phyloP scores from a whole-genome alignment of 2,113 vertebrate species.

The Chelonoidis abingdonii region DNA sequence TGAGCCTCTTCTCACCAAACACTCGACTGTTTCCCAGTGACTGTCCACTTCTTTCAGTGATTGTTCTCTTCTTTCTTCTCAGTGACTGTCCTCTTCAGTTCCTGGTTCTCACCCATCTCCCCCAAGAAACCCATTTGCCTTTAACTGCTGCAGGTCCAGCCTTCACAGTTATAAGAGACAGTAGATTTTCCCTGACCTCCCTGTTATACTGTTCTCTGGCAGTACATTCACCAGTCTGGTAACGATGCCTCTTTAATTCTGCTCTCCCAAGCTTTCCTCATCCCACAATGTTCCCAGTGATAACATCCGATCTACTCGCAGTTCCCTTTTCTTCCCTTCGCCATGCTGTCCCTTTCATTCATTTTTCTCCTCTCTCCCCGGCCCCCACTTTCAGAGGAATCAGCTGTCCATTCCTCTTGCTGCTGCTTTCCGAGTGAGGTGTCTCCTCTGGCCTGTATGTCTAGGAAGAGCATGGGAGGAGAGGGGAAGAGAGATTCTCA shows the following conservation, averaged over 20 bases:
- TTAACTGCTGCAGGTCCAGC: background rate
- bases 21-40: accelerated
- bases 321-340: background rate
- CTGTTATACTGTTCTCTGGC: background rate
- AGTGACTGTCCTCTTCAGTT: background rate
- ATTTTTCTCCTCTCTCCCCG: accelerated
- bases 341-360: background rate
- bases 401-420: background rate
- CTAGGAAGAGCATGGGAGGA: background rate
- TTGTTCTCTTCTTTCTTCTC: too few species aligned
- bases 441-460: background rate
- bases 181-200: background rate
- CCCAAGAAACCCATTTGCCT: background rate
- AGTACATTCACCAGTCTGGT: background rate
- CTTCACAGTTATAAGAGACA: background rate
- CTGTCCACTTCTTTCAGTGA: background rate
- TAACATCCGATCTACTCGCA: accelerated
- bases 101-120: background rate
- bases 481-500: background rate
- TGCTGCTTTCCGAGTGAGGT: background rate
- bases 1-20: accelerated
- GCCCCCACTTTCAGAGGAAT: background rate
- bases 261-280: background rate
- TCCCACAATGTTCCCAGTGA: accelerated
- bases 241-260: background rate